Conservation (phyloP, 2,797 vertebrate genomes). For the Typhlichthys eigenmanni region DNA sequence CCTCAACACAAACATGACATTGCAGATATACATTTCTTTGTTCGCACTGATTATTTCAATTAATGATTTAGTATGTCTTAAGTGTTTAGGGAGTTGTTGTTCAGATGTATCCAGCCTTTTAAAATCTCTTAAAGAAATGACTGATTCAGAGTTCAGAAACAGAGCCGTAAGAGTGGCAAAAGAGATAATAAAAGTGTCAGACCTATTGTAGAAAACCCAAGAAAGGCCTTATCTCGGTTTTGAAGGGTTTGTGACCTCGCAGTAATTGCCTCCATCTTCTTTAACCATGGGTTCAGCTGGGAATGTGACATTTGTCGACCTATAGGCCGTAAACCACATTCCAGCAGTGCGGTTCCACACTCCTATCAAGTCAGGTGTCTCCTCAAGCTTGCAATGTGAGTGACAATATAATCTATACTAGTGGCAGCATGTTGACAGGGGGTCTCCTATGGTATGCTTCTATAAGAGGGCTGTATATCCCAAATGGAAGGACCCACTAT, state of each 20-base stretch:
- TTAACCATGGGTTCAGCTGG: neutral
- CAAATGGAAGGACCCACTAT: neutral
- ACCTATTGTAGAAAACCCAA: neutral
- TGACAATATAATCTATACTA: neutral
- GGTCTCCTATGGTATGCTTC: neutral
- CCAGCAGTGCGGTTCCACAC: neutral
- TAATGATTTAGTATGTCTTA: too few relatives aligned
- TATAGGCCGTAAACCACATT: too few relatives aligned
- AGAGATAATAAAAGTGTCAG: neutral
- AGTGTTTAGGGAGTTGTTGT: slow-evolving; percentile 5
- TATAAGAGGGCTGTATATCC: neutral
- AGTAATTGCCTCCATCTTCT: neutral
- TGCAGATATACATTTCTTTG: neutral
- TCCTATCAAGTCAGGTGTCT: neutral
- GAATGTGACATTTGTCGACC: too few relatives aligned
- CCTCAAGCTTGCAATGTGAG: neutral
- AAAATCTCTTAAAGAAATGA: too few relatives aligned
- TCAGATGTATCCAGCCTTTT: slow-evolving; percentile 3
- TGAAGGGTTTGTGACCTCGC: neutral
- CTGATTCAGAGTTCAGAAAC: too few relatives aligned
- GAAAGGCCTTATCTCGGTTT: neutral
- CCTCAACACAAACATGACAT: neutral
- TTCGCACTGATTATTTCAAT: neutral
- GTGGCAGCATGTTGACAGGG: neutral
- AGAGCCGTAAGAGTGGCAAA: neutral